phyloP scores from a whole-genome alignment of 2,113 vertebrate species.

The Hemichromis elongatus region DNA sequence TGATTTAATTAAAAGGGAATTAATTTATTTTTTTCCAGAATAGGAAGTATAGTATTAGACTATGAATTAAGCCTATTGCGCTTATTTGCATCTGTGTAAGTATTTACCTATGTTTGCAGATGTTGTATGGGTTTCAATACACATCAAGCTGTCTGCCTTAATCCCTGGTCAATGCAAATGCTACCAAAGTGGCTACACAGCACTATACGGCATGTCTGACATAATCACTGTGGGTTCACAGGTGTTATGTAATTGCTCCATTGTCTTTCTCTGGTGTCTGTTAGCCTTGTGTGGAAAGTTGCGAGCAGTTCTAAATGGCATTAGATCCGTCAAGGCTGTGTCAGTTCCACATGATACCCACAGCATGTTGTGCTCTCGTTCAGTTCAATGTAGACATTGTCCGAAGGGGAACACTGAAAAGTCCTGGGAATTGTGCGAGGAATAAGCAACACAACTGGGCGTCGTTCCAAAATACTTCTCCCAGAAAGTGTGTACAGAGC shows the following conservation, averaged over 20 bases:
- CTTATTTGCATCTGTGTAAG: background rate
- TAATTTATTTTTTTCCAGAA: background rate
- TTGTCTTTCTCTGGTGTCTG: constrained; percentile 22
- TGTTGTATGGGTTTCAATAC: background rate
- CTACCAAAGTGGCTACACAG: background rate
- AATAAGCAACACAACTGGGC: constrained; percentile 30
- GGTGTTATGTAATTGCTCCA: constrained; percentile 34
- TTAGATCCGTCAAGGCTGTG: constrained; percentile 27
- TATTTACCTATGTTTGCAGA: background rate
- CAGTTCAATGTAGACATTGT: constrained; percentile 60
- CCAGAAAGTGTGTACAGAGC: constrained; percentile 15
- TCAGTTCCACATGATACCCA: constrained; percentile 50
- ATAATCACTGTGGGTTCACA: background rate
- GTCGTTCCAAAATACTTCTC: constrained; percentile 3
- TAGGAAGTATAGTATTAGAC: background rate
- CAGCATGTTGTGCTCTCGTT: constrained; percentile 12
- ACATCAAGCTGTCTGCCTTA: background rate
- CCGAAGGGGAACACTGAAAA: constrained; percentile 19
- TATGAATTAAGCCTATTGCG: background rate
- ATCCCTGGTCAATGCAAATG: background rate
- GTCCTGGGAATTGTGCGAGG: constrained; percentile 17
- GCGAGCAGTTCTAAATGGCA: constrained; percentile 15
- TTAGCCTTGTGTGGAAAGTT: constrained; percentile 1
- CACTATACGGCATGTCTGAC: constrained; percentile 1
- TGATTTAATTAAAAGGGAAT: too few species aligned